Evolutionary conservation across 2,113 vertebrate species (phyloP).

Genomic region (Anoplopoma fimbria): DNA sequence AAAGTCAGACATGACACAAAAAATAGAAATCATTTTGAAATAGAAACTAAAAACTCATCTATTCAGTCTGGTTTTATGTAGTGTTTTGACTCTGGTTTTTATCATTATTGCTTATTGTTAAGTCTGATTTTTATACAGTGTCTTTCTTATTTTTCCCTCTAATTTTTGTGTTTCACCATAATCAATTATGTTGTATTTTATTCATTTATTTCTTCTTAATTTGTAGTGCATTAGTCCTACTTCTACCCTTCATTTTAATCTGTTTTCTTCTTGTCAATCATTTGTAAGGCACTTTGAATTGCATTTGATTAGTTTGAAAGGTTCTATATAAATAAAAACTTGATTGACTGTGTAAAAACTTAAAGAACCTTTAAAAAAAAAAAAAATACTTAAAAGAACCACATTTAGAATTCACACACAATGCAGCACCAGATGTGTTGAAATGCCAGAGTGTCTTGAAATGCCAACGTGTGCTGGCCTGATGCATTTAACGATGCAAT

Average conservation of each 20-base stretch:
- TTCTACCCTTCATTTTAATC: neutral
- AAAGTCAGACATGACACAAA: too few relatives aligned
- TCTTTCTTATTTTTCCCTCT: too few relatives aligned
- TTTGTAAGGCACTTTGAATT: neutral
- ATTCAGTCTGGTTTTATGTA: too few relatives aligned
- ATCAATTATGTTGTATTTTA: neutral
- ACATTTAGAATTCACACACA: neutral
- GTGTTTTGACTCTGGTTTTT: too few relatives aligned
- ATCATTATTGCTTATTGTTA: too few relatives aligned
- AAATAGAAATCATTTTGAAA: too few relatives aligned
- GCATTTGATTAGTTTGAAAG: neutral
- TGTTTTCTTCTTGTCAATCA: neutral
- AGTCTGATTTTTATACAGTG: too few relatives aligned
- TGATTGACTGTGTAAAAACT: neutral
- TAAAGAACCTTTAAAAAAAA: neutral
- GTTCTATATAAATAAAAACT: neutral
- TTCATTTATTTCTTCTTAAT: neutral
- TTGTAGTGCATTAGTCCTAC: neutral
- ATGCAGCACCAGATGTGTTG: neutral
- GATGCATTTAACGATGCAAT: slow-evolving; percentile 23
- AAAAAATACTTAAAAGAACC: neutral
- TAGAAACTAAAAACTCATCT: too few relatives aligned
- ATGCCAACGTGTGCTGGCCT: slow-evolving; percentile 13
- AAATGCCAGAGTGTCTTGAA: slow-evolving; percentile 27
- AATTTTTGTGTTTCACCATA: too few relatives aligned